Evolutionary conservation across 2,888 invertebrate species (phyloP), one percentile per base, ranked within the genome.

Genomic region (Rhyacophila evoluta): DNA sequence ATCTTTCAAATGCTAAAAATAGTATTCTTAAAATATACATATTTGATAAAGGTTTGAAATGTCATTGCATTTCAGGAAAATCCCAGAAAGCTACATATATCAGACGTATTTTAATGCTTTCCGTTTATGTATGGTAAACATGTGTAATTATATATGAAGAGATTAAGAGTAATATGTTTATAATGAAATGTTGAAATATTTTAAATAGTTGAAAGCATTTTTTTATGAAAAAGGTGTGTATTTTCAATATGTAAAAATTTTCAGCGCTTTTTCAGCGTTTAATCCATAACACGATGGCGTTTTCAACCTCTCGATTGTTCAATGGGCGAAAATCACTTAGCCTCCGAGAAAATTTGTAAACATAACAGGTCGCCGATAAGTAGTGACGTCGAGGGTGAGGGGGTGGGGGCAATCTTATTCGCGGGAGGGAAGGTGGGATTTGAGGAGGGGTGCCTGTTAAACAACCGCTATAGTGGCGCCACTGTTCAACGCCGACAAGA

Each of bases 361-460:
- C 82, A 82, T 82, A 82, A 81, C 79, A 78, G 81, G 78, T 81
- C 82, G 73, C 79, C 78, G 79, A 78, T 79, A 81, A 79, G 81
- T 79, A 69, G 79, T 69, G 38, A 36, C 15, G 39, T 55, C 36
- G 77, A 39, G 55, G n/a, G 19, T 8, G 38, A 70, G 70, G n/a
- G 29, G 36, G 28, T 15, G 36, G 70, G 33, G 36, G 70, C 41
- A 73, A 73, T 39, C 73, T 33, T 25, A 33, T 29, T n/a, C 29
- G 70, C 33, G 70, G 74, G 29, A 12, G 39, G 39, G 10, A n/a
- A n/a, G n/a, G n/a, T n/a, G 39, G 15, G 41, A 55, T 37, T 41
- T 5, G 19, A 41, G 29, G 41, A 27, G 41, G 33, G 29, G 39
- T 12, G 19, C 74, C 77, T 28, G 28, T 29, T 38, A 11, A 75